Evolutionary conservation across 53 echinoderm and acorn worm species (phyloP), one percentile per base, ranked within the genome.

Genomic region (Patiria pectinifera): DNA sequence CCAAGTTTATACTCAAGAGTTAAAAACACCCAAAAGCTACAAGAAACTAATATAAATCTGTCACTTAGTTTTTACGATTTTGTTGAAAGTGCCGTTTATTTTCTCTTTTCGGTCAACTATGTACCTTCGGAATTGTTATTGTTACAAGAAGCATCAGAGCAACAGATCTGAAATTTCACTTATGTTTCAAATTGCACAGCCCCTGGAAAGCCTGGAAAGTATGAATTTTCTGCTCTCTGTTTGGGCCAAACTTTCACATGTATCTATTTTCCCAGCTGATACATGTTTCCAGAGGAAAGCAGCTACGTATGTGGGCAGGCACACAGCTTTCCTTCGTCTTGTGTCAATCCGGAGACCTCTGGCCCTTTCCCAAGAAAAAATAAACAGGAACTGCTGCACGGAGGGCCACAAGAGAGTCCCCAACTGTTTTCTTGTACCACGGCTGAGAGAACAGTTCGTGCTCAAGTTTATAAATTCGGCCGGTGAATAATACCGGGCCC

Each of bases 291-390:
- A 82, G 21, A 82, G 21, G 25, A 23, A 58, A 23, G 58, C 45
- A 8, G 13, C 3, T 25, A 59, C 4, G 48, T 47, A 47, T 81
- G 66, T 66, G 23, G 74, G 74, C 22, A 74, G 6, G 74, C 3
- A 74, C 60, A 58, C 83, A 82, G 59, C 58, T 24, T 69, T 66
- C 45, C 69, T 47, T 49, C 48, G 16, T 72, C 86, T 45, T 86
- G 84, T 84, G 84, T 48, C 26, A 66, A 84, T 53, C 66, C 53
- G 4, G 12, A 63, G 74, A 86, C 71, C 86, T 86, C 71, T 86
- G 35, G 24, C 86, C 86, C 49, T 71, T 72, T 86, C 84, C 49
- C 48, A 72, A 86, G 86, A 86, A 63, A 86, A 47, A 86, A 86
- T 86, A 86, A 86, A 86, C 86, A 86, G 74, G 4, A 74, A 74